Base-by-base conservation (phyloP, 1,140 invertebrate species). In the Phymastichus coffea region DNA sequence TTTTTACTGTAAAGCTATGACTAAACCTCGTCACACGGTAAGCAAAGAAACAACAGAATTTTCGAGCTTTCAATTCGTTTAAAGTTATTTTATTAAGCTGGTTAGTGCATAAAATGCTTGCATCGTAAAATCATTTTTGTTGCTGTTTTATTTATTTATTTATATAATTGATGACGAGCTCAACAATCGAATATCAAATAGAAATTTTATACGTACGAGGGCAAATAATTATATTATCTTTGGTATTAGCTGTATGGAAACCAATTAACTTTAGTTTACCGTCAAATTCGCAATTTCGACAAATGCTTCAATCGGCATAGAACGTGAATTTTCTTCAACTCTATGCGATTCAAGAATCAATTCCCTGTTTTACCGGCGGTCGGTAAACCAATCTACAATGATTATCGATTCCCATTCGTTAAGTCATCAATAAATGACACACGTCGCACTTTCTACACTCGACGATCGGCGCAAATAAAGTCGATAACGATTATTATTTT, bases 201-300 rank as follows among this genome's bases (percentile, higher is more conserved):
- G 19, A 57, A 43, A 46, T 52, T 53, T 25, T 37, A 35, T 49
- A 49, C 57, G 49, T 35, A 61, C 64, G 67, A 71, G 70, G 71
- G 64, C 66, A 59, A 68, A 71, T 69, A 62, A 74, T 41, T 52
- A 63, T 26, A 61, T 73, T 70, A 70, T 78, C 76, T 79, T 79
- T 78, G 77, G 76, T 77, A 74, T 75, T 60, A 73, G 74, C 75
- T 72, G 70, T 77, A 74, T 69, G 68, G 66, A 72, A 72, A 69
- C 66, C 67, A 72, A 68, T 66, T 66, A 48, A 53, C 63, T 37
- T 61, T 26, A 57, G 40, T 62, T 43, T 40, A 25, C 58, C n/a
- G 44, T 54, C 55, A 22, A 35, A 57, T 35, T 57, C 26, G 28
- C 28, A 28, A 54, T 44, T 37, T 35, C 23, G 25, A 38, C n/a